Percentiles rank a stretch among this genome's conserved stretches.
Conservation (phyloP, 2,888 invertebrate species). For the Agelastica alni region DNA sequence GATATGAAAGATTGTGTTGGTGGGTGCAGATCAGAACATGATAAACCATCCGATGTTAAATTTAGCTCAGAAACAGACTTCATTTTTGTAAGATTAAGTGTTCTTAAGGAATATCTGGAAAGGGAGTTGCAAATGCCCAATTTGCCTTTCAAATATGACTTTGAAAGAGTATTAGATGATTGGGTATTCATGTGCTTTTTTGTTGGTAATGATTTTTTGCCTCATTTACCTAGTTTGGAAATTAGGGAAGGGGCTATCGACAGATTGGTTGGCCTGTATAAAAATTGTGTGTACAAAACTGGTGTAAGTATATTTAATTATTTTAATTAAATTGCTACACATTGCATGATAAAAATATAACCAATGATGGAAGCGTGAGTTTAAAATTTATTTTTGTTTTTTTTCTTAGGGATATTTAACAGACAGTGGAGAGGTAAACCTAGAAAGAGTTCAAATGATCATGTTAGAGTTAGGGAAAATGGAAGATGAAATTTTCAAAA, state of each 20-base stretch:
- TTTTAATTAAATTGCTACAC: conserved; percentile 8
- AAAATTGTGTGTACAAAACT: conserved; percentile 92
- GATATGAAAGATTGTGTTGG: conserved; percentile 94
- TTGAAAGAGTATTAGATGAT: conserved; percentile 95
- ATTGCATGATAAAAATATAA: not conserved
- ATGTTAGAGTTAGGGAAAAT: conserved; percentile 90
- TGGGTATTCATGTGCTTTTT: conserved; percentile 99
- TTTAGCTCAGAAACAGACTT: conserved; percentile 77
- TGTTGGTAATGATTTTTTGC: conserved; percentile 98
- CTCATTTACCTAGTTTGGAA: conserved; percentile 96
- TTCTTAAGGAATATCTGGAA: conserved; percentile 91
- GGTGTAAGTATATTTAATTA: conserved; percentile 62
- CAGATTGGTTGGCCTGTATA: conserved; percentile 88
- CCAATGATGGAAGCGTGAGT: too few species aligned
- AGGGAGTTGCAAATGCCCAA: conserved; percentile 88
- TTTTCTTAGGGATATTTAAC: conserved; percentile 84
- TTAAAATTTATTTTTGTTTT: too few species aligned
- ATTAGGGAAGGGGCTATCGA: conserved; percentile 97
- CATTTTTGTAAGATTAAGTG: conserved; percentile 91
- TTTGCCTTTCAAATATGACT: conserved; percentile 91
- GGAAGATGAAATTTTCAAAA: conserved; percentile 97
- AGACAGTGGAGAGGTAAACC: conserved; percentile 89
- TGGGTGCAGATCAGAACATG: conserved; percentile 54
- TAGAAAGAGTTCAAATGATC: conserved; percentile 92
- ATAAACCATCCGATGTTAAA: conserved; percentile 64